A percentile compares a stretch with the other conserved stretches of the same genome.
These are phyloP conservation scores for Poecilia latipinna DNA, from an alignment of 2,113 vertebrate species.

Conservation along the genomic window DNA sequence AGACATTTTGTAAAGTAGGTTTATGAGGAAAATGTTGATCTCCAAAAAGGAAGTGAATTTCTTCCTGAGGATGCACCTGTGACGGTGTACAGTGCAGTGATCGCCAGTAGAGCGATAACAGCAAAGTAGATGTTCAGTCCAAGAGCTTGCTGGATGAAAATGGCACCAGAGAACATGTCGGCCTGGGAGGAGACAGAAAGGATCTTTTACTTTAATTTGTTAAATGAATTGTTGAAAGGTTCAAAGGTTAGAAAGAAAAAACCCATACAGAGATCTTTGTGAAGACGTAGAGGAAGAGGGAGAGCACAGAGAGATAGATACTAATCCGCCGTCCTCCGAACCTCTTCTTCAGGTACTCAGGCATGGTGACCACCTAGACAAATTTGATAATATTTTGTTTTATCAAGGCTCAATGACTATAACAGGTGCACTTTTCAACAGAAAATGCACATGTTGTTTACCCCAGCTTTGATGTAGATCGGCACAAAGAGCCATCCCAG, in stretches of 20 bases:
- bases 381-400: background rate
- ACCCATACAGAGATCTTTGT: slow-evolving; percentile 99
- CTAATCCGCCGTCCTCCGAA: slow-evolving; percentile 94
- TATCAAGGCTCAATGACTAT: background rate
- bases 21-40: slow-evolving; percentile 13
- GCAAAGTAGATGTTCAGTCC: slow-evolving; percentile 91
- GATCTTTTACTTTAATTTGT: background rate
- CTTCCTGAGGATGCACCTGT: slow-evolving; percentile 82
- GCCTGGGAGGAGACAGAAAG: slow-evolving; percentile 77
- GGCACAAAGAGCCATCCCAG: slow-evolving; percentile 97
- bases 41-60: background rate
- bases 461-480: slow-evolving; percentile 95
- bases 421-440: background rate
- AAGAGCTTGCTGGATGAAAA: slow-evolving; percentile 92
- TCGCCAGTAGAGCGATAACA: slow-evolving; percentile 84
- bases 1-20: slow-evolving; percentile 22
- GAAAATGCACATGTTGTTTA: slow-evolving; percentile 70
- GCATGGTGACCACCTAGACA: slow-evolving; percentile 94
- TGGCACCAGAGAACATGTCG: slow-evolving; percentile 93
- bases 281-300: slow-evolving; percentile 90
- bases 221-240: background rate
- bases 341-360: slow-evolving; percentile 93
- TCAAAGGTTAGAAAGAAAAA: background rate
- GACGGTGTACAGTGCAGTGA: slow-evolving; percentile 93
- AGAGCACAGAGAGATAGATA: slow-evolving; percentile 92